Base-by-base conservation (phyloP, 2,888 invertebrate genomes). In the Synergus itoensis region DNA sequence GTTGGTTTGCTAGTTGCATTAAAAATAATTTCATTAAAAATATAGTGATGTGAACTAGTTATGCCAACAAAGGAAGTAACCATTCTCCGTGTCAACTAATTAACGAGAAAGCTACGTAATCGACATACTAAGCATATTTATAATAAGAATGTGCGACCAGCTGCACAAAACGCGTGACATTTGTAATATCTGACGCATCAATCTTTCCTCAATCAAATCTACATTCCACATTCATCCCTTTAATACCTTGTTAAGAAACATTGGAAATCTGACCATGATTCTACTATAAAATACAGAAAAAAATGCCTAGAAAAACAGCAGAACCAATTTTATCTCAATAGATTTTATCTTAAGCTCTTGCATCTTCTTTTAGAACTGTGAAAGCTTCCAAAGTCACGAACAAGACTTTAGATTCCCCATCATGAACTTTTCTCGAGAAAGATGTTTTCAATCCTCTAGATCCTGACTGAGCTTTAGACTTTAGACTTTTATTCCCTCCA, bases 31-130 rank as follows among this genome's bases (percentile, higher is more conserved):
- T 1, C 28, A 28, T 28, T 28, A 28, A 28, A 28, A 28, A 28
- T 28, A 28, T 28, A 28, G 28, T 28, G 28, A 3, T 28, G 16
- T 64, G 40, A 64, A 40, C 64, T 40, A 40, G 64, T 64, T 40
- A 4, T 64, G 36, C 28, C 28, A 64, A 64, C 40, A 36, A 64
- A 65, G 41, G 41, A 65, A 65, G 41, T 65, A 43, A 65, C 41
- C n/a, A 65, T 41, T 65, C n/a, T 41, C 41, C 41, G 43, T 65
- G 41, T 65, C 65, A 40, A 65, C 41, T 65, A 65, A 41, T 65
- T 65, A 65, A 65, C 9, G 16, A 65, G 65, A 65, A 65, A 65
- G 65, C 40, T 65, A 40, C 65, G 65, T 65, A 65, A 65, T 65
- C 65, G 65, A 65, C 65, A 41, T 41, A 18, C 65, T 65, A 65